Evolutionary conservation across 2,113 vertebrate genomes (phyloP).

Genomic region (Anseranas semipalmata): DNA sequence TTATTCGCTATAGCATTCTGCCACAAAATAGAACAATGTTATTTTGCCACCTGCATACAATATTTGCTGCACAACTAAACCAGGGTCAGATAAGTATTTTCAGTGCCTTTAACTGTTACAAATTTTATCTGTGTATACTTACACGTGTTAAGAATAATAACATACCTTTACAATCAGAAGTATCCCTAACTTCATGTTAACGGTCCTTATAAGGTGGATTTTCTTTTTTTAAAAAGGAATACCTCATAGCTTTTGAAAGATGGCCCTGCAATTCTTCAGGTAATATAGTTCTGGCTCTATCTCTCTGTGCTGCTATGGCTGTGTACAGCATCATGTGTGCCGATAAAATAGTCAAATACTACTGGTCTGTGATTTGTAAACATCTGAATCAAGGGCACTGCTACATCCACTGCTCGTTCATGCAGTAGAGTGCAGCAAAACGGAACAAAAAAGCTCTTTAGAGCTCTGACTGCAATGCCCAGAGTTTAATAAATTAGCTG

Average conservation of each 20-base stretch:
- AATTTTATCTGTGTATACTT: background rate
- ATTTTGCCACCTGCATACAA: background rate
- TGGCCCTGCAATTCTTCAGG: background rate
- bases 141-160: background rate
- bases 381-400: conserved; percentile 36
- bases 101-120: background rate
- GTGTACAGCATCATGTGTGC: background rate
- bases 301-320: background rate
- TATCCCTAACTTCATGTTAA: background rate
- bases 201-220: background rate
- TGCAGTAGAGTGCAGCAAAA: conserved; percentile 36
- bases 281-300: background rate
- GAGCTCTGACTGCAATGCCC: background rate
- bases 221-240: background rate
- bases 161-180: background rate
- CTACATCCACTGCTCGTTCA: background rate
- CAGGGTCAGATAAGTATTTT: background rate
- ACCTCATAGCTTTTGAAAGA: background rate
- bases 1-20: background rate
- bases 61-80: background rate
- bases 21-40: background rate
- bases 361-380: conserved; percentile 43
- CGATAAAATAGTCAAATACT: conserved; percentile 39
- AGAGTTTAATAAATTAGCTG: conserved; percentile 39
- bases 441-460: background rate